Evolutionary conservation across 2,797 vertebrate species (phyloP).

Genomic region (Epinephelus coioides): DNA sequence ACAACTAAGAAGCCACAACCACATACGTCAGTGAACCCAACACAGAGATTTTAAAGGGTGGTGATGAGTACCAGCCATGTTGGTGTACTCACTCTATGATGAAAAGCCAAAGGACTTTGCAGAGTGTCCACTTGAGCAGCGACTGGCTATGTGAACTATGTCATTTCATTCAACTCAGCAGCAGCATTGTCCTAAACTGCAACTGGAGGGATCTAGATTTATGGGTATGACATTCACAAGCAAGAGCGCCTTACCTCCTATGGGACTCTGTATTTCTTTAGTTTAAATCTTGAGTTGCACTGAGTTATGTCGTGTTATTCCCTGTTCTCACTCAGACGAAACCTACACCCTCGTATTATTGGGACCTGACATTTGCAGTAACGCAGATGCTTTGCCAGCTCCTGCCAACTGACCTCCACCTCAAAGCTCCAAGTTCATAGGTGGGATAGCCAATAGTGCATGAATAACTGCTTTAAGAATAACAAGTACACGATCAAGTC

Average conservation of each 20-base stretch:
- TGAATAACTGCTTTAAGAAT: slow-evolving; percentile 60
- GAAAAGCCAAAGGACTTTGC: slow-evolving; percentile 18
- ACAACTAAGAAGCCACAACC: slow-evolving; percentile 13
- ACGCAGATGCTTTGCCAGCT: slow-evolving; percentile 58
- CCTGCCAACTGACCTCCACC: slow-evolving; percentile 64
- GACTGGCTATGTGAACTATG: slow-evolving; percentile 15
- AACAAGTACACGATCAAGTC: slow-evolving; percentile 47
- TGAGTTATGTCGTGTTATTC: slow-evolving; percentile 73
- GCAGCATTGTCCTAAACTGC: slow-evolving; percentile 48
- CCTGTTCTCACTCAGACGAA: slow-evolving; percentile 64
- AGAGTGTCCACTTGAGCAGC: slow-evolving; percentile 9
- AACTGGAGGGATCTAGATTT: slow-evolving; percentile 72
- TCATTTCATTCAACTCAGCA: slow-evolving; percentile 36
- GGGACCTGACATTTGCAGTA: slow-evolving; percentile 62
- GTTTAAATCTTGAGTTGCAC: slow-evolving; percentile 67
- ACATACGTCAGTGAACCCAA: slow-evolving; percentile 18
- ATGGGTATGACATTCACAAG: slow-evolving; percentile 71
- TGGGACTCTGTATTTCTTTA: slow-evolving; percentile 63
- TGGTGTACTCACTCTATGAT: slow-evolving; percentile 2
- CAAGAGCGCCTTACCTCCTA: slow-evolving; percentile 52
- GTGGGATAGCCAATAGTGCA: slow-evolving; percentile 52
- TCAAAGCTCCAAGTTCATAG: slow-evolving; percentile 52
- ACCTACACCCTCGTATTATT: slow-evolving; percentile 69
- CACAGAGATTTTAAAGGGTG: slow-evolving; percentile 9
- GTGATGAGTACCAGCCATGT: slow-evolving; percentile 27